These are phyloP conservation scores for Archivesica marissinica DNA, from an alignment of 1,140 invertebrate genomes.

Conservation along the genomic window DNA sequence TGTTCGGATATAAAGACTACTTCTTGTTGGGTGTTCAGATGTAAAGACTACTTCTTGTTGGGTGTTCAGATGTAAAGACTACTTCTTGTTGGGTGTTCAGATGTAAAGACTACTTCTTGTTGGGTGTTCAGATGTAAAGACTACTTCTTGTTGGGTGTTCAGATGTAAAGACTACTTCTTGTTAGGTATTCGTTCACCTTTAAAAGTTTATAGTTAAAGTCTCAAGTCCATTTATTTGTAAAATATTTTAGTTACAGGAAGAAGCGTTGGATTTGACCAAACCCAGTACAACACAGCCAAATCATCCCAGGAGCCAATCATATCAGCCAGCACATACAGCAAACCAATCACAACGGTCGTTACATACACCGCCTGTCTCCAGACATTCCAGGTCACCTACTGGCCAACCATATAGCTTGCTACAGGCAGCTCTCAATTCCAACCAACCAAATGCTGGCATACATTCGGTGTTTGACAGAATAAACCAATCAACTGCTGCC, in stretches of 20 bases:
- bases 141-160: no score
- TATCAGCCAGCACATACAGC: background rate
- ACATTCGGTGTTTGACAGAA: conserved; percentile 9
- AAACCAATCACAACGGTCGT: conserved; percentile 18
- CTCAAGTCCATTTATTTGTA: background rate
- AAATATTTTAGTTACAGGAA: conserved; percentile 22
- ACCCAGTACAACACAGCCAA: background rate
- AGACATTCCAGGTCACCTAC: conserved; percentile 27
- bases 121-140: no score
- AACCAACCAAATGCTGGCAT: conserved; percentile 54
- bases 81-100: no score
- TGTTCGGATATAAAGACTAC: no score
- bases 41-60: no score
- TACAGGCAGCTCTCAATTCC: conserved; percentile 60
- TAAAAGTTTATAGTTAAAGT: background rate
- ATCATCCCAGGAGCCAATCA: background rate
- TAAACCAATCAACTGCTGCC: conserved; percentile 17
- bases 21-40: no score
- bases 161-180: no score
- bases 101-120: no score
- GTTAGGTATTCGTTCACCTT: background rate
- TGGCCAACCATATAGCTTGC: conserved; percentile 45
- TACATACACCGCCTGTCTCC: background rate
- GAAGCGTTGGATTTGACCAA: conserved; percentile 51
- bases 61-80: no score